phyloP scores from a whole-genome alignment of 2,113 vertebrate species.

The Trematocara marginatum region DNA sequence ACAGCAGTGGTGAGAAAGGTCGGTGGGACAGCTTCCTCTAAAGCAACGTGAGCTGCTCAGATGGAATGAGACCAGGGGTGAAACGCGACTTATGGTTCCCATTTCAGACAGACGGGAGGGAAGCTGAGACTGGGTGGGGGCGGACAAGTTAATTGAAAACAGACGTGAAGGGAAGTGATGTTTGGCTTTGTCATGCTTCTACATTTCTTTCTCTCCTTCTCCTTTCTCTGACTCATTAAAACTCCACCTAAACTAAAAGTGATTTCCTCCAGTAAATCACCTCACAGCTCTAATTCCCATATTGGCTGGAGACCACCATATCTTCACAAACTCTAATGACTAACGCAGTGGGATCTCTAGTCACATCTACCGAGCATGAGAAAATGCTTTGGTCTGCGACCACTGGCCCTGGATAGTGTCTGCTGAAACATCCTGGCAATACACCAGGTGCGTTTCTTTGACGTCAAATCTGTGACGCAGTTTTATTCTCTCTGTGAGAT shows the following conservation, averaged over 20 bases:
- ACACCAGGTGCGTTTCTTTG: neutral
- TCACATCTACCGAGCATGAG: slow-evolving; percentile 16
- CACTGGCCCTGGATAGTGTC: neutral
- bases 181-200: slow-evolving; percentile 41
- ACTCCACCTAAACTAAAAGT: neutral
- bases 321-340: neutral
- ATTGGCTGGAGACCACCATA: neutral
- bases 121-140: slow-evolving; percentile 54
- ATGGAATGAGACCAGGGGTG: neutral
- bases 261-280: neutral
- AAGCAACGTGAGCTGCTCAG: neutral
- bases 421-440: neutral
- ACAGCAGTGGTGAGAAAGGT: neutral
- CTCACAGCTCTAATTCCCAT: neutral
- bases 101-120: neutral
- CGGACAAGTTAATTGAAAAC: slow-evolving; percentile 53
- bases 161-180: slow-evolving; percentile 48
- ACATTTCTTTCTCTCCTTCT: neutral
- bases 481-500: neutral
- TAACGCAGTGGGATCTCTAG: neutral
- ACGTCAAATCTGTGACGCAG: neutral
- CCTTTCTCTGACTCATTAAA: slow-evolving; percentile 11
- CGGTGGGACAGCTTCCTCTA: neutral
- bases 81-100: neutral
- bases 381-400: neutral